These are phyloP conservation scores for Ginglymostoma cirratum DNA, from an alignment of 2,113 vertebrate genomes.

Conservation along the genomic window DNA sequence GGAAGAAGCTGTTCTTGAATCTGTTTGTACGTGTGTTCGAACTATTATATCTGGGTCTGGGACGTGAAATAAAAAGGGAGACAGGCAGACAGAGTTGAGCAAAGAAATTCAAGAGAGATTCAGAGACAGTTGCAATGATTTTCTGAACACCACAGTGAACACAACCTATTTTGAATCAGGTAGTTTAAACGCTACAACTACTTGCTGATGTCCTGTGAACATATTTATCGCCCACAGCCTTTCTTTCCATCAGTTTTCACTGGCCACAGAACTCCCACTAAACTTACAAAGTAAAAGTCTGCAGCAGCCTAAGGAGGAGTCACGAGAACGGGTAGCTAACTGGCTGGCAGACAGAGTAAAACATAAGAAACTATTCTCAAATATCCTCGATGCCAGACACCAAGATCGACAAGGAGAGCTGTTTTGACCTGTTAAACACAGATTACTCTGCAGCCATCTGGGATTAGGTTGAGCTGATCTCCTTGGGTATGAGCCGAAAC, in stretches of 20 bases:
- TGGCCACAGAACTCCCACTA: neutral
- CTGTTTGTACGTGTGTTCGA: too few relatives aligned
- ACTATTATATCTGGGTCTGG: too few relatives aligned
- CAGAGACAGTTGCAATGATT: neutral
- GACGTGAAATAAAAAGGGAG: neutral
- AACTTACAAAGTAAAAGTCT: neutral
- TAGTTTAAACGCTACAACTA: neutral
- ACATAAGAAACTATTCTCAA: neutral
- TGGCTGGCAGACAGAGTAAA: neutral
- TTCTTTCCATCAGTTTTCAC: neutral
- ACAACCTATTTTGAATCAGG: neutral
- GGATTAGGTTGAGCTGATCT: constrained; percentile 20
- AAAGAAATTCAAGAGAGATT: neutral
- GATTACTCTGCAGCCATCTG: neutral
- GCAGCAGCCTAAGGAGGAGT: neutral
- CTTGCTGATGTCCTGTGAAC: neutral
- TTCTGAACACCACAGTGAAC: neutral
- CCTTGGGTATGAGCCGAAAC: neutral
- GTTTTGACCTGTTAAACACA: neutral
- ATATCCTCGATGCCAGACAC: neutral
- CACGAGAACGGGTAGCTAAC: neutral
- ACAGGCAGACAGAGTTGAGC: neutral
- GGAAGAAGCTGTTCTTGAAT: too few relatives aligned
- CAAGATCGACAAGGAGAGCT: neutral
- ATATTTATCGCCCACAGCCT: neutral